Base-by-base conservation (phyloP, 2,113 vertebrate genomes). In the Oryzias melastigma region DNA sequence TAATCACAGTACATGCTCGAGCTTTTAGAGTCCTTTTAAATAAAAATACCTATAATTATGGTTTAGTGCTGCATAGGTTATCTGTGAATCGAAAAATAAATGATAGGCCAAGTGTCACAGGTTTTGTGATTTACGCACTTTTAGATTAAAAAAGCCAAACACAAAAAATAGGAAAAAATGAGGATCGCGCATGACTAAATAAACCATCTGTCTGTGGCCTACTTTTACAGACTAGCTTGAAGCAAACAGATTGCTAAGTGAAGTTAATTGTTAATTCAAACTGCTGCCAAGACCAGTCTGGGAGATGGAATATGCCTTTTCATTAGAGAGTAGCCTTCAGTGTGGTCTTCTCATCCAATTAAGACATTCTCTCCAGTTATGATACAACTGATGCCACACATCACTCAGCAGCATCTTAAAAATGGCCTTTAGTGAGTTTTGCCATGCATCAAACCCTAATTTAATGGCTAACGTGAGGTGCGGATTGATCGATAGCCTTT, bases 291-390 rank as follows among this genome's bases (percentile, higher is more conserved):
- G n/a, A 47, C n/a, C 19, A 47, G 46, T 47, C 46, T 35, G 35
- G 35, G 19, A 47, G 46, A 47, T n/a, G n/a, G 46, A 47, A 47
- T 18, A 47, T 47, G 48, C 14, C 48, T 50, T 50, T 50, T 50
- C 19, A 22, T 20, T 22, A 27, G 6, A 27, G 5, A 25, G 7
- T 18, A 12, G 17, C 46, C 19, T n/a, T 47, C 46, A 17, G 16
- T 47, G 46, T 47, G n/a, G 46, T 47, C 46, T 18, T 19, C 46
- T 19, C 46, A 47, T 19, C 46, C 46, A 19, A 18, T 29, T 15
- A 52, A 52, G 51, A 17, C 10, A 22, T 51, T 24, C 20, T n/a
- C 51, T 19, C 7, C 51, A 27, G 25, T 27, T 12, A 18, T 29
- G 35, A 35, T 35, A 12, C 35, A 35, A 35, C 35, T 35, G 35